These are phyloP conservation scores for Saccostrea glomerata DNA, from an alignment of 1,140 invertebrate species.

Conservation along the genomic window DNA sequence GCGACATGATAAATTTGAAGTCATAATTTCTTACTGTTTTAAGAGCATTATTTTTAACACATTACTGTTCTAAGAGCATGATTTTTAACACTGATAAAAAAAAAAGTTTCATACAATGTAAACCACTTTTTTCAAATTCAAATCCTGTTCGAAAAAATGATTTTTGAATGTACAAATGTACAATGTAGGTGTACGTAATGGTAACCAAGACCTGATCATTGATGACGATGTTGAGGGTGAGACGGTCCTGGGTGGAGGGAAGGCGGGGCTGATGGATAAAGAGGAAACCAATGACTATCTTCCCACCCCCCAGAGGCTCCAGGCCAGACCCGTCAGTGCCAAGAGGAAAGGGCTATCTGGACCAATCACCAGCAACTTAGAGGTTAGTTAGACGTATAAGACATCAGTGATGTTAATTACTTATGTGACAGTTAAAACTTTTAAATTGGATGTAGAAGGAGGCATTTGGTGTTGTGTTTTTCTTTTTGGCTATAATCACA, in stretches of 20 bases:
- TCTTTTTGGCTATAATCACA: too few species aligned
- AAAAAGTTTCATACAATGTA: too few species aligned
- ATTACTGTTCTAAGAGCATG: too few species aligned
- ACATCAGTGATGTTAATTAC: neutral
- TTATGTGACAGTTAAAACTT: too few species aligned
- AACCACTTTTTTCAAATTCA: too few species aligned
- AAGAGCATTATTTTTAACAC: too few species aligned
- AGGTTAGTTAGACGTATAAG: conserved; percentile 59
- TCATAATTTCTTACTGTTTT: too few species aligned
- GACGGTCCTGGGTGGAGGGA: conserved; percentile 70
- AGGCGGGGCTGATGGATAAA: conserved; percentile 63
- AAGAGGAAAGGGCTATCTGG: conserved; percentile 63
- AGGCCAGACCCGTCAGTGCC: conserved; percentile 58
- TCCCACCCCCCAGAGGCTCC: conserved; percentile 40
- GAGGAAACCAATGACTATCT: conserved; percentile 51
- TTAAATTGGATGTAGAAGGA: too few species aligned
- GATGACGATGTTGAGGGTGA: conserved; percentile 73
- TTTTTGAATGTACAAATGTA: neutral
- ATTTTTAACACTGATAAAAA: too few species aligned
- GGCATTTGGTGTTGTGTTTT: too few species aligned
- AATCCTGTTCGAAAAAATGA: too few species aligned
- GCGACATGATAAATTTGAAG: too few species aligned
- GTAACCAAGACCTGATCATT: conserved; percentile 66
- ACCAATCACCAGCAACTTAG: conserved; percentile 68
- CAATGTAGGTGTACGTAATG: neutral